phyloP scores from a whole-genome alignment of 2,797 vertebrate genomes.

The Liasis olivaceus region DNA sequence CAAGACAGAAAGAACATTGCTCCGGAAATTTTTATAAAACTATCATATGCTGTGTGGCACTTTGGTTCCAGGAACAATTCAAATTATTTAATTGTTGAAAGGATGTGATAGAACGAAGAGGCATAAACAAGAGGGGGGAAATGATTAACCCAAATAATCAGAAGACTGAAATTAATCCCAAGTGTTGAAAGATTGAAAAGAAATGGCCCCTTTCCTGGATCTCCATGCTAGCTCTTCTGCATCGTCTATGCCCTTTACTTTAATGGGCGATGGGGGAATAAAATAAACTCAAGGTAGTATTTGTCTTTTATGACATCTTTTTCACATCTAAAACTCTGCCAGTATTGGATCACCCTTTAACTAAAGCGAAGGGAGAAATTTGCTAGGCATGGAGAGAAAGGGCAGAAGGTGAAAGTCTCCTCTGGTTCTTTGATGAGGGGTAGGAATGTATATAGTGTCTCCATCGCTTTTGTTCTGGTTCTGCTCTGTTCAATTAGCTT shows the following conservation, averaged over 20 bases:
- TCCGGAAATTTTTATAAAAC: background rate
- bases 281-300: background rate
- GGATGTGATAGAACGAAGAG: background rate
- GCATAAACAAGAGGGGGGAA: background rate
- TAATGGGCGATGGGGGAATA: background rate
- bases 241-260: background rate
- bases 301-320: background rate
- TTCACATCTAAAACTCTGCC: background rate
- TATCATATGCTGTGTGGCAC: background rate
- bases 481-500: background rate
- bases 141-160: slow-evolving; percentile 9
- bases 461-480: background rate
- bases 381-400: background rate
- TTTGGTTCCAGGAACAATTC: background rate
- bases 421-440: background rate
- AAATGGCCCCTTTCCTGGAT: background rate
- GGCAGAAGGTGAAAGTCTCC: background rate
- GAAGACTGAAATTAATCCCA: background rate
- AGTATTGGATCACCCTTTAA: background rate
- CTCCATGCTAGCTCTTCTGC: background rate
- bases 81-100: background rate
- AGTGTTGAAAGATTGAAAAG: slow-evolving; percentile 6
- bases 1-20: background rate
- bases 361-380: background rate
- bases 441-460: background rate